These are phyloP conservation scores for Gryllus bimaculatus DNA, from an alignment of 1,140 invertebrate species.

Conservation along the genomic window DNA sequence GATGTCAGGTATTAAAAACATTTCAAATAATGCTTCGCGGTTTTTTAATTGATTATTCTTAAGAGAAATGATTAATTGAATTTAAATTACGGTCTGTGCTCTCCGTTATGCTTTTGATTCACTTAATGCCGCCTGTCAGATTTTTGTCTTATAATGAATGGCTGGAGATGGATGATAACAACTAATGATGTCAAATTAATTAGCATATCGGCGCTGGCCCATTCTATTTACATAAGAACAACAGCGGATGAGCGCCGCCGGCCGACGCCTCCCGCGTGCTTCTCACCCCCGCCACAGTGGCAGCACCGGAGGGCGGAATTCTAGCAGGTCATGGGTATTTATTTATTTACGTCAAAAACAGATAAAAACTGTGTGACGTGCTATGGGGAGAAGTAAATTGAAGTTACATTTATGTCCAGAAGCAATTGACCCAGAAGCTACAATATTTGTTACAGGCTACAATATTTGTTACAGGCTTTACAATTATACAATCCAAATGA, in stretches of 20 bases:
- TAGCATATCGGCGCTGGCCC: not conserved
- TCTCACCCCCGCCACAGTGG: too few species aligned
- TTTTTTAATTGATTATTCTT: not conserved
- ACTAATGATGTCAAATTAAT: slow-evolving; percentile 6
- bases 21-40: not conserved
- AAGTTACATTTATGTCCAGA: too few species aligned
- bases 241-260: not conserved
- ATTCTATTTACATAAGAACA: not conserved
- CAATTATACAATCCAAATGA: too few species aligned
- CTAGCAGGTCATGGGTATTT: too few species aligned
- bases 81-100: not conserved
- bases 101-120: slow-evolving; percentile 1
- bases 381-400: too few species aligned
- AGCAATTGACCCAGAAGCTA: too few species aligned
- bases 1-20: not conserved
- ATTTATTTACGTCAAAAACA: too few species aligned
- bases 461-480: too few species aligned
- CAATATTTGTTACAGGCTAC: too few species aligned
- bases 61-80: not conserved
- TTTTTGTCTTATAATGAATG: slow-evolving; percentile 2
- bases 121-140: not conserved
- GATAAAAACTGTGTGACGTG: too few species aligned
- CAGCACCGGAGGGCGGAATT: too few species aligned
- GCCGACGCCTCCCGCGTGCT: too few species aligned
- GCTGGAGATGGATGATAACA: not conserved